Conservation (phyloP, 2,797 vertebrate genomes). For the Phoebastria nigripes region DNA sequence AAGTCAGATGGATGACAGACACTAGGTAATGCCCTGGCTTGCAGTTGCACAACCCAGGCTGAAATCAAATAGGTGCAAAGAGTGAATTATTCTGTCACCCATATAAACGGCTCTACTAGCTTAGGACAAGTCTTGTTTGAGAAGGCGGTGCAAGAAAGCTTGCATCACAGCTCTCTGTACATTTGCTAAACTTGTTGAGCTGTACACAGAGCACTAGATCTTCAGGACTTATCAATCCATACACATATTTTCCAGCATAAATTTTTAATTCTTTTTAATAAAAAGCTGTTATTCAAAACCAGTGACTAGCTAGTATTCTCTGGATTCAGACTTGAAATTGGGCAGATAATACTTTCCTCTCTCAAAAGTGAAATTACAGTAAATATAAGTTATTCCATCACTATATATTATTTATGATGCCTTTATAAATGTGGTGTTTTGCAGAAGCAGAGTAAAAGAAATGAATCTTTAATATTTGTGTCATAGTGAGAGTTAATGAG, state of each 20-base stretch:
- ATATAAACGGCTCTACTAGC: not conserved
- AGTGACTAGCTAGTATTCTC: not conserved
- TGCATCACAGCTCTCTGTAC: too few species aligned
- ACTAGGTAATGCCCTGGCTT: not conserved
- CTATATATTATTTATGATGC: slow-evolving; percentile 51
- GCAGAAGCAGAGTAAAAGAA: slow-evolving; percentile 42
- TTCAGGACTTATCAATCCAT: not conserved
- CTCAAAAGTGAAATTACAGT: slow-evolving; percentile 16
- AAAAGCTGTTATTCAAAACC: not conserved
- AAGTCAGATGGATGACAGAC: not conserved
- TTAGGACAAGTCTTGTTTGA: not conserved
- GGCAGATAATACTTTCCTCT: not conserved
- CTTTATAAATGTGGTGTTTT: slow-evolving; percentile 28
- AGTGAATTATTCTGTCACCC: not conserved
- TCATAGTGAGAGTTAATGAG: not conserved
- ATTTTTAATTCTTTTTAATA: not conserved
- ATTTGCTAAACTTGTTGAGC: not conserved
- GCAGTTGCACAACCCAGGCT: not conserved
- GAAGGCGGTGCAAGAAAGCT: not conserved
- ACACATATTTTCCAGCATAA: not conserved
- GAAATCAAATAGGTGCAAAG: not conserved
- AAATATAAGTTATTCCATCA: slow-evolving; percentile 10
- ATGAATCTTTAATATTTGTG: slow-evolving; percentile 57
- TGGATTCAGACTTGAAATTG: not conserved
- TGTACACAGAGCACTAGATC: not conserved